A percentile compares a stretch with the other conserved stretches of the same genome.
These are phyloP conservation scores for Pogonophryne albipinna DNA, from an alignment of 2,797 vertebrate genomes.

Conservation along the genomic window DNA sequence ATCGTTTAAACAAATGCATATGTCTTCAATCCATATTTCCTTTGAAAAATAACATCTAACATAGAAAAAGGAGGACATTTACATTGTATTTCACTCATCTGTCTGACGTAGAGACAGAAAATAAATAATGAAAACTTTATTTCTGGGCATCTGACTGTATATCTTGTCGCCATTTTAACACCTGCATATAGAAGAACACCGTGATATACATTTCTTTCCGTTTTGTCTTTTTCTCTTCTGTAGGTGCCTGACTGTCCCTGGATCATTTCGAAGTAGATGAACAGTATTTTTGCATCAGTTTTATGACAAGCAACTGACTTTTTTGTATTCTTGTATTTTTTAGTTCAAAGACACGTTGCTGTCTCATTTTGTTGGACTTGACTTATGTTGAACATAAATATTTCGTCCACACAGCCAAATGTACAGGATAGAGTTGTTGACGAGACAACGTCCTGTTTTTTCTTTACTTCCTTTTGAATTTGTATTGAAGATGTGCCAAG, in stretches of 20 bases:
- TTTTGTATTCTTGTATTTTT: neutral
- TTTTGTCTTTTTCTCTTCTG: constrained; percentile 7
- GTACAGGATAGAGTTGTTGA: constrained; percentile 47
- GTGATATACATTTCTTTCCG: constrained; percentile 22
- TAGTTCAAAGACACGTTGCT: neutral
- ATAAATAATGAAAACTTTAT: constrained; percentile 8
- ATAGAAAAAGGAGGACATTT: neutral
- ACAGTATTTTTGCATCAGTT: neutral
- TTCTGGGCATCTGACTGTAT: constrained; percentile 4
- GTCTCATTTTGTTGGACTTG: constrained; percentile 14
- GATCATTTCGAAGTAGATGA: neutral
- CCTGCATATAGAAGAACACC: constrained; percentile 19
- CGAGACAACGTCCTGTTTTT: constrained; percentile 36
- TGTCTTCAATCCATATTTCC: no score
- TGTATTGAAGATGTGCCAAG: constrained; percentile 68
- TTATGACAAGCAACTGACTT: neutral
- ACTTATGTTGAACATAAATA: constrained; percentile 43
- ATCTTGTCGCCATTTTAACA: neutral
- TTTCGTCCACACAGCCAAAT: constrained; percentile 49
- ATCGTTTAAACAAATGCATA: no score
- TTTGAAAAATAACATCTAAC: neutral
- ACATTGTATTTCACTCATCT: neutral
- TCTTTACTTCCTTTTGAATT: constrained; percentile 29
- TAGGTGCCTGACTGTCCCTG: constrained; percentile 64
- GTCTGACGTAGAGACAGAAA: neutral